Evolutionary conservation across 2,797 vertebrate species (phyloP).

Genomic region (Phyllotis vaccarum): DNA sequence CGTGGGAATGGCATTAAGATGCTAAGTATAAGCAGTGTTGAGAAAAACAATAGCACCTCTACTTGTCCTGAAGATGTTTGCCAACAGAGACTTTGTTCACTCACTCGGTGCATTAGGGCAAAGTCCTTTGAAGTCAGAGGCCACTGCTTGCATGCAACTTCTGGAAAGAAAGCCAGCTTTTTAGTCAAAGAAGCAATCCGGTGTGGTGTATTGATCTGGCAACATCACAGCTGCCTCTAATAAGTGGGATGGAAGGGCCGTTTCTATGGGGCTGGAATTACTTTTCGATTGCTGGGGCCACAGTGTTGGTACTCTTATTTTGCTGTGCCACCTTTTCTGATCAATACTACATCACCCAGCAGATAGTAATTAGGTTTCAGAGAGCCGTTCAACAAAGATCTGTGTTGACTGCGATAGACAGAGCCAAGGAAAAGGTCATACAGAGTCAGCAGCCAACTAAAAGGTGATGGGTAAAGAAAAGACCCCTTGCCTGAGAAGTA

Average conservation of each 20-base stretch:
- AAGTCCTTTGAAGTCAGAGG: constrained; percentile 92
- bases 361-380: constrained; percentile 95
- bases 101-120: constrained; percentile 88
- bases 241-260: constrained; percentile 91
- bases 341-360: constrained; percentile 95
- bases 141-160: constrained; percentile 93
- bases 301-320: constrained; percentile 94
- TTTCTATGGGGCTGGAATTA: constrained; percentile 95
- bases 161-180: constrained; percentile 88
- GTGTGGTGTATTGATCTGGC: constrained; percentile 93
- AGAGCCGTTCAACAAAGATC: constrained; percentile 92
- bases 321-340: constrained; percentile 94
- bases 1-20: constrained; percentile 67
- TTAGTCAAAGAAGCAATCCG: constrained; percentile 94
- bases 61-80: constrained; percentile 85
- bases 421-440: constrained; percentile 94
- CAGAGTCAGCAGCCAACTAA: constrained; percentile 93
- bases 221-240: constrained; percentile 95
- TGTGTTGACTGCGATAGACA: constrained; percentile 92
- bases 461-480: constrained; percentile 95
- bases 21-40: constrained; percentile 79
- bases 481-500: constrained; percentile 94
- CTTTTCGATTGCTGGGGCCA: constrained; percentile 95
- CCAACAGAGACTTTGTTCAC: constrained; percentile 87
- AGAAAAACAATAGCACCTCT: constrained; percentile 67